Evolutionary conservation across 2,888 invertebrate genomes (phyloP), one percentile per base, ranked within the genome.

Genomic region (Polydrusus tereticollis): DNA sequence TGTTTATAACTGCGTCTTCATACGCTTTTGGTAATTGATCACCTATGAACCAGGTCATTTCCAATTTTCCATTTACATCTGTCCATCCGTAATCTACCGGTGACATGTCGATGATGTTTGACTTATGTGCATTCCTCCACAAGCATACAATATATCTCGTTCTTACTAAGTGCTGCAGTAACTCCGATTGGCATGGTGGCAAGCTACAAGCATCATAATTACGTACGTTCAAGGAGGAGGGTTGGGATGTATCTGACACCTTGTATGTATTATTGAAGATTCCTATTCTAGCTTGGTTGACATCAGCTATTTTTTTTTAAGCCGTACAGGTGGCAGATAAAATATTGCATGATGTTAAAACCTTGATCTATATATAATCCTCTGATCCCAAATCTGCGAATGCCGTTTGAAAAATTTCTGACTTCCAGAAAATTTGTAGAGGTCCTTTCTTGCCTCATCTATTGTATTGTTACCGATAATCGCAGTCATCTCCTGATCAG

Each of bases 401-500:
- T 16, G 43, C 18, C 6, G 16, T 2, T 18, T 43, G 16, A 7
- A 43, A 43, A 43, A 7, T 7, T 43, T 18, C 43, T 5, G 43
- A 43, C 0, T 18, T 7, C 43, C 16, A 18, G 6, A 43, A 16
- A 18, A 43, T 18, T n/a, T 43, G n/a, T 0, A 43, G 18, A 18
- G 43, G 43, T 41, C 10, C 18, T 18, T 43, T 62, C 18, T 43
- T 43, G 7, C 43, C 43, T 16, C 43, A 18, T 43, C 43, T 16
- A 81, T 77, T 55, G 43, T 73, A 73, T 80, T 80, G 16, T 68
- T 71, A 55, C 78, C 78, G 33, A 80, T 77, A 71, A 78, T 69
- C 23, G 76, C 4, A 10, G 73, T 75, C 76, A 80, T 76, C 45
- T 81, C 79, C 43, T 76, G 47, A 67, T 67, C 62, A 62, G 75